These are phyloP conservation scores for Betta splendens DNA, from an alignment of 2,797 vertebrate genomes.

Conservation along the genomic window DNA sequence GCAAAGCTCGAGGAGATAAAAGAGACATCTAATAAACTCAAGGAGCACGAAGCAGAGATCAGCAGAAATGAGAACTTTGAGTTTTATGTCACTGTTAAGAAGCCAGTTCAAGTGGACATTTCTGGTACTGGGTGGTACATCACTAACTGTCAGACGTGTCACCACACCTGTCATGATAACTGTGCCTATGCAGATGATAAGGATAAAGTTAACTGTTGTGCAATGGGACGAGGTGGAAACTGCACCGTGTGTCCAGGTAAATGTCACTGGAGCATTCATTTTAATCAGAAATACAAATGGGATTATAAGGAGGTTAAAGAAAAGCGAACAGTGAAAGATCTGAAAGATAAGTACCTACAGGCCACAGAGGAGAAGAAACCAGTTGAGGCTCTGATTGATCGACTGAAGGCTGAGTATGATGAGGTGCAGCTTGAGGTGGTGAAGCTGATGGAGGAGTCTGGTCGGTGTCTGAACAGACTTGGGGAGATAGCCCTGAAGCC, in stretches of 20 bases:
- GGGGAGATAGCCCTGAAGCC: slow-evolving; percentile 56
- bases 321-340: slow-evolving; percentile 15
- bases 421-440: background rate
- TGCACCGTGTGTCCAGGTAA: slow-evolving; percentile 30
- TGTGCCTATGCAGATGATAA: background rate
- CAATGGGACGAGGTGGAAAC: slow-evolving; percentile 7
- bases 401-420: background rate
- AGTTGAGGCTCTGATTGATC: background rate
- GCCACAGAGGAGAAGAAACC: slow-evolving; percentile 29
- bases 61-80: slow-evolving; percentile 41
- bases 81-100: background rate
- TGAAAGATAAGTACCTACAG: slow-evolving; percentile 46
- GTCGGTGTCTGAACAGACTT: slow-evolving; percentile 33
- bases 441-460: background rate
- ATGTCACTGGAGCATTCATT: slow-evolving; percentile 34
- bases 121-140: background rate
- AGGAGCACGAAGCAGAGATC: slow-evolving; percentile 25
- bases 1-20: slow-evolving; percentile 36
- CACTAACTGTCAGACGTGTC: slow-evolving; percentile 45
- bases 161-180: slow-evolving; percentile 43
- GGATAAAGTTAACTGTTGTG: rapidly evolving
- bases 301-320: background rate
- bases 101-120: background rate
- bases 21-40: slow-evolving; percentile 1
- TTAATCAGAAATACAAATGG: slow-evolving; percentile 40